Base-by-base conservation (phyloP, 1,140 invertebrate species). In the Zaprionus capensis region DNA sequence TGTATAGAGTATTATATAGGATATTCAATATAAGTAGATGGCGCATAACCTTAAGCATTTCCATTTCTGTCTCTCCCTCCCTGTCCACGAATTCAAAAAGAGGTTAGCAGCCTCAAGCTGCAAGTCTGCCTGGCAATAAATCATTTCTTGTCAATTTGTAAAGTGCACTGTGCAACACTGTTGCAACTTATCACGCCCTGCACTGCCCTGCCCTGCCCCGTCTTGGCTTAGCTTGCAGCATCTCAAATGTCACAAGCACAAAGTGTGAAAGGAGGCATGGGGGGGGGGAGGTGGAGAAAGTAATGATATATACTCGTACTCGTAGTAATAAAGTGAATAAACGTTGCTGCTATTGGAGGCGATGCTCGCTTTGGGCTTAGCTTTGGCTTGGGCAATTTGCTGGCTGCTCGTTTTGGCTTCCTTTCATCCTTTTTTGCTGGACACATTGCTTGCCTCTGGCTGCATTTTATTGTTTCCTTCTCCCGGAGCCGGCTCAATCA, bases 391-490 rank as follows among this genome's bases (percentile, higher is more conserved):
- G 68, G 64, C 81, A 79, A 86, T 79, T 76, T 63, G 67, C 67
- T 78, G 59, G 56, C 68, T 76, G 26, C 36, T 58, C 26, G 12
- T 34, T 34, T 34, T 34, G 31, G 31, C 20, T 22, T 41, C 15
- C 24, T 58, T 56, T 24, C 56, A n/a, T 7, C 28, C 28, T 22
- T 61, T 51, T 17, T 24, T 70, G 26, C 63, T 58, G 46, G 5
- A 64, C 44, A 64, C 49, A 6, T 15, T 22, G 63, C 26, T 61
- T 64, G 82, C 79, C 75, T 51, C 36, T 78, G 83, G 83, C 82
- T 85, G 82, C 79, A 76, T 80, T 85, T 85, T 82, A 85, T 87
- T 86, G 82, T 87, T 77, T 65, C 38, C 44, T 58, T 62, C 12
- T 51, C 49, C 46, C 34, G 24, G 55, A 67, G 76, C 53, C 71